Evolutionary conservation across 1,140 invertebrate species (phyloP).

Genomic region (Drosophila biarmipes): DNA sequence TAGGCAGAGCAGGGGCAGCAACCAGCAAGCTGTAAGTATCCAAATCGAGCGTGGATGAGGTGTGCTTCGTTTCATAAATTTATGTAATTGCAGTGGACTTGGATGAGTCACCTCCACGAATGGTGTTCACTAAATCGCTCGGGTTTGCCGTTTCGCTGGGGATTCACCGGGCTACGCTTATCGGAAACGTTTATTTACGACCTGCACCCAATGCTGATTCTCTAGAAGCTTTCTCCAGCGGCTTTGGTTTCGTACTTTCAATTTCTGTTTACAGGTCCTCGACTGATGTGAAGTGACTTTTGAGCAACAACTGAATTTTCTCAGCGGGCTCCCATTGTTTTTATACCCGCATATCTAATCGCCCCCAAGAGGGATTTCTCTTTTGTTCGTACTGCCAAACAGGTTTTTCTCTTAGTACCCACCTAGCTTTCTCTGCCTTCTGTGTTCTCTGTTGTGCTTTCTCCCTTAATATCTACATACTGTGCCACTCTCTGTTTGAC

Average conservation of each 20-base stretch:
- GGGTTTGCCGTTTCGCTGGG: slow-evolving; percentile 58
- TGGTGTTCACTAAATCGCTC: slow-evolving; percentile 21
- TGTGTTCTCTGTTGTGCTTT: slow-evolving; percentile 7
- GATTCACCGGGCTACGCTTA: slow-evolving; percentile 16
- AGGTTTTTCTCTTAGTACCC: slow-evolving; percentile 19
- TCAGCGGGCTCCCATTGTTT: slow-evolving; percentile 13
- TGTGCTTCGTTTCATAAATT: slow-evolving; percentile 56
- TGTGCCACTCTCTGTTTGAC: not conserved
- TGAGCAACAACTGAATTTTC: slow-evolving; percentile 43
- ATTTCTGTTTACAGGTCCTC: slow-evolving; percentile 2
- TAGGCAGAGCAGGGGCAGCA: slow-evolving; percentile 40
- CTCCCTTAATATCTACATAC: not conserved
- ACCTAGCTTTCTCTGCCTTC: not conserved
- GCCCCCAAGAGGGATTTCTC: slow-evolving; percentile 18
- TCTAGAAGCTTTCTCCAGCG: slow-evolving; percentile 38
- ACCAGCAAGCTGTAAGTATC: slow-evolving; percentile 47
- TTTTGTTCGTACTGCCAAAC: not conserved
- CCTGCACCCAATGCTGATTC: slow-evolving; percentile 3
- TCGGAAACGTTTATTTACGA: slow-evolving; percentile 12
- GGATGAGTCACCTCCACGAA: slow-evolving; percentile 70
- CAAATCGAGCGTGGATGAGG: slow-evolving; percentile 23
- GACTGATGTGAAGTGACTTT: slow-evolving; percentile 15
- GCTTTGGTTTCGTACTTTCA: not conserved
- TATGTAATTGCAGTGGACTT: slow-evolving; percentile 62
- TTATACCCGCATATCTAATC: slow-evolving; percentile 16